phyloP scores from a whole-genome alignment of 2,797 vertebrate species.

The Enteromius thamalakanensis region DNA sequence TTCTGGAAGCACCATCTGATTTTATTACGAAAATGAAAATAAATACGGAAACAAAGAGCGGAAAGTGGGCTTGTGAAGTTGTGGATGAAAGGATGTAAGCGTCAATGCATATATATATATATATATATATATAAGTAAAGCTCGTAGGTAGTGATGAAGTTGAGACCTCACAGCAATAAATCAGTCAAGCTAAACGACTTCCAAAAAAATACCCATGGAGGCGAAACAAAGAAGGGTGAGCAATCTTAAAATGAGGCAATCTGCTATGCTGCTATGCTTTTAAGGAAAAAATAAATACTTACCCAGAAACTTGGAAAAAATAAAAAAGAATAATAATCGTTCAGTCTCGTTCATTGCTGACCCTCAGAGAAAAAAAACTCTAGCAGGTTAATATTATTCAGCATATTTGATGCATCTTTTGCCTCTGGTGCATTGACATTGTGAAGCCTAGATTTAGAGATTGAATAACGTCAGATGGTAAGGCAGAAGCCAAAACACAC shows the following conservation, averaged over 20 bases:
- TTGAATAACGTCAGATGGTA: slow-evolving; percentile 18
- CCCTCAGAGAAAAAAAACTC: not conserved
- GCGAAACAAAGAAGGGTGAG: slow-evolving; percentile 20
- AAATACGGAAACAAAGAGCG: slow-evolving; percentile 62
- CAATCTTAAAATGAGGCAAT: slow-evolving; percentile 3
- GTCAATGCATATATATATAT: no score
- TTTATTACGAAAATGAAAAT: slow-evolving; percentile 65
- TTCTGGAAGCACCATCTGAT: slow-evolving; percentile 60
- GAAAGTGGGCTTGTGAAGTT: slow-evolving; percentile 49
- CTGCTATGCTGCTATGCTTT: slow-evolving; percentile 23
- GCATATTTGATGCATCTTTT: slow-evolving; percentile 48
- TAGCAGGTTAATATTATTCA: slow-evolving; percentile 40
- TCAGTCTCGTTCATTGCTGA: slow-evolving; percentile 42
- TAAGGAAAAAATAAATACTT: slow-evolving; percentile 28
- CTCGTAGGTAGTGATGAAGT: not conserved
- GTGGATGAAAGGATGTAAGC: not conserved
- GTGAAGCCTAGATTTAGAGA: slow-evolving; percentile 20
- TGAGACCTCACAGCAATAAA: slow-evolving; percentile 16
- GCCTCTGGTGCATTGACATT: slow-evolving; percentile 14
- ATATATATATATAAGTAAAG: not conserved
- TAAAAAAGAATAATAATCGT: slow-evolving; percentile 29
- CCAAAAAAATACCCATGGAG: slow-evolving; percentile 20
- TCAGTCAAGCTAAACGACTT: slow-evolving; percentile 11
- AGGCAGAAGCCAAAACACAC: slow-evolving; percentile 7
- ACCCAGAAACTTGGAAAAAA: slow-evolving; percentile 13